Evolutionary conservation across 1,140 invertebrate species (phyloP).

Genomic region (Periplaneta americana): DNA sequence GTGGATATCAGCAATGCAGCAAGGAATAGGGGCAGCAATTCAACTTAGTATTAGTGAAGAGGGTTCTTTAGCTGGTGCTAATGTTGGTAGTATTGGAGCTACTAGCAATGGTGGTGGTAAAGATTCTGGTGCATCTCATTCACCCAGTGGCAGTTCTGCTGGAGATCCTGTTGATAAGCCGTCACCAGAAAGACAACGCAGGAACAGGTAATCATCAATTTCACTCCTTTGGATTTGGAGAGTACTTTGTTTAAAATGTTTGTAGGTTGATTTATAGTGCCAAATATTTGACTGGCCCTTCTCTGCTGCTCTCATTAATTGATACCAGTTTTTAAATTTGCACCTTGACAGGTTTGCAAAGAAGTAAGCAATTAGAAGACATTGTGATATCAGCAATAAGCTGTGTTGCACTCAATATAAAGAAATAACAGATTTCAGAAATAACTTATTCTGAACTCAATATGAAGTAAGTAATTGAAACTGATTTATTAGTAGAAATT

Average conservation of each 20-base stretch:
- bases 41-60: slow-evolving; percentile 46
- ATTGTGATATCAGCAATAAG: too few relatives aligned
- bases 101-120: background rate
- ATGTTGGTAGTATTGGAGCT: background rate
- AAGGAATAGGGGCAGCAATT: slow-evolving; percentile 76
- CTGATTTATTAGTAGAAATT: too few relatives aligned
- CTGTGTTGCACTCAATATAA: too few relatives aligned
- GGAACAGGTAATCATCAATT: background rate
- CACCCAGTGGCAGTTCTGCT: slow-evolving; percentile 4
- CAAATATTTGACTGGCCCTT: background rate
- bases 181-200: slow-evolving; percentile 3
- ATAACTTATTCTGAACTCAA: too few relatives aligned
- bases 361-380: too few relatives aligned
- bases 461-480: too few relatives aligned
- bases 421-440: too few relatives aligned
- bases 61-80: background rate
- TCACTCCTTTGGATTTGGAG: too few relatives aligned
- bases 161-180: background rate
- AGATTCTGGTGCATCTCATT: background rate
- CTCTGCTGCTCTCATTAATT: background rate
- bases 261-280: too few relatives aligned
- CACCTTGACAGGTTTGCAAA: too few relatives aligned
- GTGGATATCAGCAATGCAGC: slow-evolving; percentile 88
- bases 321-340: background rate
- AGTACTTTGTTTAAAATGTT: too few relatives aligned